Conservation (phyloP, 2,888 invertebrate species). For the Yponomeuta sedellus region DNA sequence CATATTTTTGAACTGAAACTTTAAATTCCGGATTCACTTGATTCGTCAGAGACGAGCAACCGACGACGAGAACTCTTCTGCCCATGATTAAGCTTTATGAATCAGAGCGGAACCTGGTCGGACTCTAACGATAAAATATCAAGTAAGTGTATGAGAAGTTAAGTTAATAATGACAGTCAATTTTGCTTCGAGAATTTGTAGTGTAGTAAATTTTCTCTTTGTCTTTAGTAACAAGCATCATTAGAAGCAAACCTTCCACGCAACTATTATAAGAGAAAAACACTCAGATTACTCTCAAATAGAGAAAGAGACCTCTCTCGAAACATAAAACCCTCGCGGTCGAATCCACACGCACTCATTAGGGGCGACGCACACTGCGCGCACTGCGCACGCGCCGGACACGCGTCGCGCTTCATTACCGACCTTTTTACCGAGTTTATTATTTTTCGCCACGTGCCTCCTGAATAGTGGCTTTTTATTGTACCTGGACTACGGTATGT, state of each 20-base stretch:
- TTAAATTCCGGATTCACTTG: too few species aligned
- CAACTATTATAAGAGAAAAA: background rate
- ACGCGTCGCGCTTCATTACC: conserved; percentile 62
- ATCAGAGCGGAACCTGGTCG: too few species aligned
- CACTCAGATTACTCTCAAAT: background rate
- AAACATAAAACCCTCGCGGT: conserved; percentile 25
- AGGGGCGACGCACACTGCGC: conserved; percentile 27
- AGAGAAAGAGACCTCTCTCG: background rate
- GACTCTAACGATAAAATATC: too few species aligned
- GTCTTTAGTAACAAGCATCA: background rate
- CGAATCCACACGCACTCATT: conserved; percentile 35
- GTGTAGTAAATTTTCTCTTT: background rate
- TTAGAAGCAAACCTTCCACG: background rate
- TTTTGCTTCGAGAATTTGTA: background rate
- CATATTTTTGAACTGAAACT: too few species aligned
- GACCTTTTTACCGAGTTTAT: conserved; percentile 59
- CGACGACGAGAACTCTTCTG: too few species aligned
- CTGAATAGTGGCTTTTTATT: conserved; percentile 53
- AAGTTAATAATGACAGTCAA: too few species aligned
- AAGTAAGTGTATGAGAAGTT: too few species aligned
- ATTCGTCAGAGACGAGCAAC: too few species aligned
- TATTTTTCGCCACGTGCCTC: conserved; percentile 65
- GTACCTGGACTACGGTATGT: conserved; percentile 21
- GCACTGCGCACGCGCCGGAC: conserved; percentile 34
- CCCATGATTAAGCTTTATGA: too few species aligned